A percentile compares a stretch with the other conserved stretches of the same genome.
phyloP scores from a whole-genome alignment of 2,797 vertebrate genomes.

The Sebastes baramenuke region DNA sequence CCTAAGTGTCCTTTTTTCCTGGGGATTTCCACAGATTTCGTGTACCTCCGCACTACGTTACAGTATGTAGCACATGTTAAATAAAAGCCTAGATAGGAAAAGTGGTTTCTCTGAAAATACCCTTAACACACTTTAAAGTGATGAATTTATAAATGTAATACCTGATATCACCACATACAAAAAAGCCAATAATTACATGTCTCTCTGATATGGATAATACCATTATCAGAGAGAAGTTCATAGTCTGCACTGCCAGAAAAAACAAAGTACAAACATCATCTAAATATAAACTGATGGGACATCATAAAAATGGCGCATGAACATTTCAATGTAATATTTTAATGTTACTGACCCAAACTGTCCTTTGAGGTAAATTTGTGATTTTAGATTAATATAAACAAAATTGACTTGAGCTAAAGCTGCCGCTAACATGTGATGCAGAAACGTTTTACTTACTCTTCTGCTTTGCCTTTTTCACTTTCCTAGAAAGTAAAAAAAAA shows the following conservation, averaged over 20 bases:
- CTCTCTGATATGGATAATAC: not conserved
- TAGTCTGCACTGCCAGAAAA: not conserved
- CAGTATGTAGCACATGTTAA: not conserved
- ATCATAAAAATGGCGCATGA: not conserved
- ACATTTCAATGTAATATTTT: not conserved
- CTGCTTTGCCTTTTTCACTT: conserved; percentile 96
- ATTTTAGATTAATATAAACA: not conserved
- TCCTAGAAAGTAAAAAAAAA: conserved; percentile 77
- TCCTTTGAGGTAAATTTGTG: not conserved
- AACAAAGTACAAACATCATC: not conserved
- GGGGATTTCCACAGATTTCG: not conserved
- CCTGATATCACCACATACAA: not conserved
- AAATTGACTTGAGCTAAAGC: not conserved
- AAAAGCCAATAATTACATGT: not conserved
- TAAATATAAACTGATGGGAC: not conserved
- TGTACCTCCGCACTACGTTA: not conserved
- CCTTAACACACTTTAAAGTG: not conserved
- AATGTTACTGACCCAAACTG: not conserved
- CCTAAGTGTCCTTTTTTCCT: not conserved
- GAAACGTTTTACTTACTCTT: conserved; percentile 86
- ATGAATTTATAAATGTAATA: not conserved
- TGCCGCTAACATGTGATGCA: not conserved
- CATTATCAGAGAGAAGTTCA: not conserved
- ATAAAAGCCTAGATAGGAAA: not conserved
- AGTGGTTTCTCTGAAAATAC: not conserved